phyloP scores from a whole-genome alignment of 2,113 vertebrate species.

The Microtus oregoni region DNA sequence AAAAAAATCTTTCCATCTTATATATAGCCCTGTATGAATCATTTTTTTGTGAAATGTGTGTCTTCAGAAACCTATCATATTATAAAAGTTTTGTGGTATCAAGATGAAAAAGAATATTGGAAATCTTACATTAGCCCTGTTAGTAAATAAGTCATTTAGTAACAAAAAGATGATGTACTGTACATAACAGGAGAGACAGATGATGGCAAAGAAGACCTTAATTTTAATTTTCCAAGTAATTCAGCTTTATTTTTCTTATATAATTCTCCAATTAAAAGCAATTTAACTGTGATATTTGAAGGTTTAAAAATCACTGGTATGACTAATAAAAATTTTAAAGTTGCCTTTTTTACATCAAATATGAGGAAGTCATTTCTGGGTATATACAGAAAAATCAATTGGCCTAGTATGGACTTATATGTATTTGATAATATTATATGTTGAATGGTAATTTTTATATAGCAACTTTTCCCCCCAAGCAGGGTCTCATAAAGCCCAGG shows the following conservation, averaged over 20 bases:
- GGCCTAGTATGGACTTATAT: neutral
- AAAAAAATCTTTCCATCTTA: neutral
- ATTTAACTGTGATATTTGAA: neutral
- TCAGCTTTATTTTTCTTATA: constrained; percentile 22
- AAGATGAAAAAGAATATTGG: constrained; percentile 28
- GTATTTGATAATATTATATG: neutral
- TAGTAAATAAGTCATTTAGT: constrained; percentile 29
- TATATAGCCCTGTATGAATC: neutral
- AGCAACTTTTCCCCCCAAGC: neutral
- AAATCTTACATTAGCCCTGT: neutral
- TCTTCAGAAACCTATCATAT: neutral
- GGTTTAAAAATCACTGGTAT: neutral
- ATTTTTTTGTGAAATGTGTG: neutral
- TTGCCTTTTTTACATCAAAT: constrained; percentile 19
- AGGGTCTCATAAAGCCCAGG: neutral
- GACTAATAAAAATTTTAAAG: neutral
- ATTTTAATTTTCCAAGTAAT: constrained; percentile 16
- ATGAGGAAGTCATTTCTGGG: constrained; percentile 12
- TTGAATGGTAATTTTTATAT: neutral
- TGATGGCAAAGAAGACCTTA: neutral
- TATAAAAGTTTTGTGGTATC: neutral
- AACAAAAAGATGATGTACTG: neutral
- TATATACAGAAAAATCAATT: neutral
- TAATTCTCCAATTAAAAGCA: neutral
- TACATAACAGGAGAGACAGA: neutral